A percentile compares a stretch with the other conserved stretches of the same genome.
phyloP scores from a whole-genome alignment of 2,113 vertebrate genomes.

The Myotis brandtii region DNA sequence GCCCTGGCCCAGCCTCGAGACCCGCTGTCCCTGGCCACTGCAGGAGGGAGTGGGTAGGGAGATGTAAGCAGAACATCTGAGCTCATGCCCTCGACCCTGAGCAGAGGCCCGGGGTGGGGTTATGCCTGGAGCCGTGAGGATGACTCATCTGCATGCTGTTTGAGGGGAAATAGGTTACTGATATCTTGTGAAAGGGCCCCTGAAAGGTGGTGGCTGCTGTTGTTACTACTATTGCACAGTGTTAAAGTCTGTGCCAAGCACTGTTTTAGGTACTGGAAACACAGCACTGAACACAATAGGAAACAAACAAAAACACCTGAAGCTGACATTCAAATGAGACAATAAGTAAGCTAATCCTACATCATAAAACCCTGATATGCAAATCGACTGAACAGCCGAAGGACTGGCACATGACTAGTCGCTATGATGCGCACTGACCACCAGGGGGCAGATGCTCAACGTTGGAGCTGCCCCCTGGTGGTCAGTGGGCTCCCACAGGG shows the following conservation, averaged over 20 bases:
- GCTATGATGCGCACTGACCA: too few relatives aligned
- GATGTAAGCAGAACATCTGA: background rate
- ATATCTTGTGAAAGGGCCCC: background rate
- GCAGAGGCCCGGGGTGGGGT: background rate
- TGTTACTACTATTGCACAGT: background rate
- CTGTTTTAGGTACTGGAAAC: background rate
- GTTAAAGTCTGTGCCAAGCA: background rate
- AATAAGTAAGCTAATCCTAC: background rate
- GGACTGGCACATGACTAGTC: too few relatives aligned
- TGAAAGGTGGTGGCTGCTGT: background rate
- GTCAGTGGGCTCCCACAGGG: too few relatives aligned
- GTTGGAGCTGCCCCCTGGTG: too few relatives aligned
- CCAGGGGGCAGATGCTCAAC: too few relatives aligned
- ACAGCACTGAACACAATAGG: background rate
- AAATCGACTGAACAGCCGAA: too few relatives aligned
- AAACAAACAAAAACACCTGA: background rate
- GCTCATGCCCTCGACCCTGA: background rate
- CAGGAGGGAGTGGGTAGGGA: background rate
- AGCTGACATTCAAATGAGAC: background rate
- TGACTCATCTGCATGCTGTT: background rate
- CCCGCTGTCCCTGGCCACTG: background rate
- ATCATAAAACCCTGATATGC: too few relatives aligned
- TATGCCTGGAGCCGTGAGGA: background rate
- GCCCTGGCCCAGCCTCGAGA: background rate
- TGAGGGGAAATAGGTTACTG: background rate